These are phyloP conservation scores for Periophthalmus magnuspinnatus DNA, from an alignment of 2,797 vertebrate species.

Conservation along the genomic window DNA sequence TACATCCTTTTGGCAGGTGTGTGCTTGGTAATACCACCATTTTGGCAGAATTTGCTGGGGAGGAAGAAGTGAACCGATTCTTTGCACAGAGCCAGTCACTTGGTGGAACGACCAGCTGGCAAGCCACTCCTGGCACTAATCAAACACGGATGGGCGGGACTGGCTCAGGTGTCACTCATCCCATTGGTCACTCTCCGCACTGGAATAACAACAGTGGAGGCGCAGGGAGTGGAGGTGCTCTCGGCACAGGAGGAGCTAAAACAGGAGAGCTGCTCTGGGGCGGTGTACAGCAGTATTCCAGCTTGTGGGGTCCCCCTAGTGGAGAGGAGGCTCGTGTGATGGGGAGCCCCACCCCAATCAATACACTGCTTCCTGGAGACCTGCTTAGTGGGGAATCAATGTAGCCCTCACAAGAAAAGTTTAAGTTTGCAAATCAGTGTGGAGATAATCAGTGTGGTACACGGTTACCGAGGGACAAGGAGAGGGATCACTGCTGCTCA, in stretches of 20 bases:
- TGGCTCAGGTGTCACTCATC: constrained; percentile 85
- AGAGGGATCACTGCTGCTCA: constrained; percentile 67
- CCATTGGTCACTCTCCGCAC: constrained; percentile 86
- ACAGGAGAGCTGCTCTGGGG: constrained; percentile 93
- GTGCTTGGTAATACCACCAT: constrained; percentile 99
- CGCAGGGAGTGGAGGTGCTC: constrained; percentile 81
- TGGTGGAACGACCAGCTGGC: constrained; percentile 90
- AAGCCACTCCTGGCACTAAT: constrained; percentile 88
- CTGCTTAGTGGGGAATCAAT: constrained; percentile 96
- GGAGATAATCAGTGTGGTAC: constrained; percentile 80
- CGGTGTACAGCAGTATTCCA: constrained; percentile 92
- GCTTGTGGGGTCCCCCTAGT: constrained; percentile 91
- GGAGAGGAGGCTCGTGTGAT: constrained; percentile 85
- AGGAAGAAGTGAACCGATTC: constrained; percentile 99
- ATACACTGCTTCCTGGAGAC: constrained; percentile 95
- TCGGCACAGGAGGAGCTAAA: constrained; percentile 86
- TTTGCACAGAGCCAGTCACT: constrained; percentile 99
- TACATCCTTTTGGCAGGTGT: constrained; percentile 79
- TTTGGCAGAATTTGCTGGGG: constrained; percentile 96
- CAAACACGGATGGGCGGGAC: constrained; percentile 88
- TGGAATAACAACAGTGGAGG: constrained; percentile 80
- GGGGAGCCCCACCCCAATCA: constrained; percentile 91
- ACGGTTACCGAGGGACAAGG: constrained; percentile 56
- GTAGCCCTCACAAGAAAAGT: constrained; percentile 68
- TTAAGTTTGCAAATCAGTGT: constrained; percentile 75